Evolutionary conservation across 2,113 vertebrate species (phyloP).

Genomic region (Tychaedon coryphoeus): DNA sequence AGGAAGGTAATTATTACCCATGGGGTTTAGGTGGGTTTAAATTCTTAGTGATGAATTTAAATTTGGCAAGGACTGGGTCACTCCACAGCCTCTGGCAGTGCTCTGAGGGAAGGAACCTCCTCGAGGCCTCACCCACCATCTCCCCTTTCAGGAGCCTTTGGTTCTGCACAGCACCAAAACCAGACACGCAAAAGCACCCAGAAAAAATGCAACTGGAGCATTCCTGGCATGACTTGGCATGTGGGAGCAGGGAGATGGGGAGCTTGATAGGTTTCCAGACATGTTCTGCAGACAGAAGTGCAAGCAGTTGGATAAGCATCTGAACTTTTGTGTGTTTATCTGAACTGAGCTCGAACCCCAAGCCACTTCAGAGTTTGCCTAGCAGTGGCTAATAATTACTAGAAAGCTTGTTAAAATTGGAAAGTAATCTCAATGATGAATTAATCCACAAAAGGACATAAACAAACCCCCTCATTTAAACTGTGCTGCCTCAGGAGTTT

Average conservation of each 20-base stretch:
- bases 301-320: constrained; percentile 49
- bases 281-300: neutral
- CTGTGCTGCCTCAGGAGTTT: neutral
- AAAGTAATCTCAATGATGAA: neutral
- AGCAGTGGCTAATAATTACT: constrained; percentile 20
- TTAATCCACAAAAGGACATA: neutral
- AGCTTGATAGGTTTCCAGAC: constrained; percentile 2
- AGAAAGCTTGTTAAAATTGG: constrained; percentile 35
- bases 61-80: neutral
- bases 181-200: neutral
- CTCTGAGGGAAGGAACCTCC: neutral
- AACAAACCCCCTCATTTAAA: neutral
- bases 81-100: neutral
- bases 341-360: constrained; percentile 22
- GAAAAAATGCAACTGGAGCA: neutral
- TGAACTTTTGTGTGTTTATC: constrained; percentile 50
- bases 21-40: neutral
- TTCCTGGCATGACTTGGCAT: constrained; percentile 22
- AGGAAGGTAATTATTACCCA: neutral
- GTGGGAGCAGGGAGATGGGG: constrained; percentile 7
- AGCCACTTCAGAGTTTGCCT: neutral
- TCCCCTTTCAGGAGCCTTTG: neutral
- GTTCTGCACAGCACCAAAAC: neutral
- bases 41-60: neutral
- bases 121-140: neutral